Evolutionary conservation across 1,140 invertebrate species (phyloP), one percentile per base, ranked within the genome.

Genomic region (Lepidurus arcticus): DNA sequence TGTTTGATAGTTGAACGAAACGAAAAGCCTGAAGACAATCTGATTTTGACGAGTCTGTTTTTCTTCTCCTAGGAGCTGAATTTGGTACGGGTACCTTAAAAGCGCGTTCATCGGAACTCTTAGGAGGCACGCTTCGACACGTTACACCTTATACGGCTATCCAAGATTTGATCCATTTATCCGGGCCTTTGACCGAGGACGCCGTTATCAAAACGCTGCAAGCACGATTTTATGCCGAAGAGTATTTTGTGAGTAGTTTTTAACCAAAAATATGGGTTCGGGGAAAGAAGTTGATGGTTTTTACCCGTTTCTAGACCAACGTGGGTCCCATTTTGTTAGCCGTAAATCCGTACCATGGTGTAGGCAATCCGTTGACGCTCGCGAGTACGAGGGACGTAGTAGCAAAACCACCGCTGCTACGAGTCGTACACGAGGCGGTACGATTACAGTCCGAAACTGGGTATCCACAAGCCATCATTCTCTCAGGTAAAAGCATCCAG

Each of bases 381-480:
- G 90, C 91, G 81, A 95, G 93, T 82, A 94, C 94, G 79, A 90
- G 93, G 81, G 88, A 90, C 11, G 86, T 91, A 75, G 86, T 88
- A 24, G 86, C 91, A 82, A 90, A 88, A 79, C 89, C 90, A 1
- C 93, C 96, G 83, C 87, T 97, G 78, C 90, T 93, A 81, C 91
- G 91, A 84, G 92, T 97, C 13, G 94, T 97, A 43, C 91, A 93
- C 84, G 94, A 96, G 86, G 94, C 95, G 9, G 93, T 97, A 74
- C 88, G 94, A 81, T 95, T 97, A 85, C 94, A 97, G 86, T 92
- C 92, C 44, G 95, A 97, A 87, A 96, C 94, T 76, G 94, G 94
- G 78, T 96, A 96, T 86, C 95, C 95, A 21, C 96, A 98, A 86
- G 94, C 95, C 74, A 94, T 97, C 81, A 96, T 97, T 78, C 88